phyloP scores from a whole-genome alignment of 2,113 vertebrate species.

The Ictalurus punctatus region DNA sequence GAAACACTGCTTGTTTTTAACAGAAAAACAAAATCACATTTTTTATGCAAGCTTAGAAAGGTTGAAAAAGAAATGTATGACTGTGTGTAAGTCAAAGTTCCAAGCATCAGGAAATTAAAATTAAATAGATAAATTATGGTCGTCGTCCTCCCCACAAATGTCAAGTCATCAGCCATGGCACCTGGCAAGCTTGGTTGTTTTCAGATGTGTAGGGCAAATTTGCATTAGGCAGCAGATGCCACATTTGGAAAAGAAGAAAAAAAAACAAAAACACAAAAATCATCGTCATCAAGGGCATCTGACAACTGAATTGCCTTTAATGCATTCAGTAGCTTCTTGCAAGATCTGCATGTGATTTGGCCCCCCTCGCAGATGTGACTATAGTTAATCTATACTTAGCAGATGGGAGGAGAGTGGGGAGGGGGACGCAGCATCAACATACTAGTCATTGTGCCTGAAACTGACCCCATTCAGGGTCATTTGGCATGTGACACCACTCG shows the following conservation, averaged over 20 bases:
- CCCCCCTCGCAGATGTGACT: conserved; percentile 54
- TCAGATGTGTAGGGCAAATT: conserved; percentile 43
- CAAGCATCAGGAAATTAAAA: background rate
- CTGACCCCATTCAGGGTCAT: conserved; percentile 68
- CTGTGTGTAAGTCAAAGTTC: background rate
- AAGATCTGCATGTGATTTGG: conserved; percentile 59
- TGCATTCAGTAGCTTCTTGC: conserved; percentile 43
- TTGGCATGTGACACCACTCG: conserved; percentile 66
- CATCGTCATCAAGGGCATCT: conserved; percentile 48
- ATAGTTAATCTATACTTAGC: conserved; percentile 64
- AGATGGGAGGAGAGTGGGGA: conserved; percentile 50
- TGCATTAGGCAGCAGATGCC: conserved; percentile 53
- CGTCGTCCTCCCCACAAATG: no score
- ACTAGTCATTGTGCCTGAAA: conserved; percentile 63
- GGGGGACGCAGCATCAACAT: conserved; percentile 59
- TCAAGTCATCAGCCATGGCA: conserved; percentile 20
- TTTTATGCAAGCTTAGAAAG: conserved; percentile 14
- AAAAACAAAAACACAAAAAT: background rate
- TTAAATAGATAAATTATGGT: background rate
- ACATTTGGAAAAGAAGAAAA: background rate
- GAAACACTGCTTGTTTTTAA: conserved; percentile 34
- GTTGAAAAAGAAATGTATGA: conserved; percentile 14
- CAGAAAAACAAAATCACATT: conserved; percentile 4
- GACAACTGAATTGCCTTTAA: conserved; percentile 56
- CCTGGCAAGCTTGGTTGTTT: conserved; percentile 27